A percentile compares a stretch with the other conserved stretches of the same genome.
These are phyloP conservation scores for Gortyna flavago DNA, from an alignment of 2,888 invertebrate genomes.

Conservation along the genomic window DNA sequence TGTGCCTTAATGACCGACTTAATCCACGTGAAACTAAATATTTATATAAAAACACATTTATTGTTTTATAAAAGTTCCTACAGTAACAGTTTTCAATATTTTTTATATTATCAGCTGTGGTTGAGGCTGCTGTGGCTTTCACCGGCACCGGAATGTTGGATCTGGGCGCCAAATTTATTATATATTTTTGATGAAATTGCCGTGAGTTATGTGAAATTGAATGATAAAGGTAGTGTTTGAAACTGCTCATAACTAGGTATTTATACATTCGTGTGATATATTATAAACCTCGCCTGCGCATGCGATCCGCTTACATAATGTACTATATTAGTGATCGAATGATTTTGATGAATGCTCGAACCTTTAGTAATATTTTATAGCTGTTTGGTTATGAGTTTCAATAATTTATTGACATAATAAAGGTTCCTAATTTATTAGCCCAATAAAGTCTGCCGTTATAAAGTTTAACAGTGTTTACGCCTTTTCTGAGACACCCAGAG, in stretches of 20 bases:
- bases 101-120: not conserved
- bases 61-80: not conserved
- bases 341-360: slow-evolving; percentile 22
- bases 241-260: not conserved
- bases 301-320: not conserved
- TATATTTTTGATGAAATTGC: not conserved
- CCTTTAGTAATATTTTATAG: slow-evolving; percentile 8
- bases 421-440: slow-evolving; percentile 11
- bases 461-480: not conserved
- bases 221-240: not conserved
- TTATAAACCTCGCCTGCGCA: not conserved
- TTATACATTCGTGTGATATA: not conserved
- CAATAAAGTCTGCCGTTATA: not conserved
- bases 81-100: not conserved
- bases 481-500: not conserved
- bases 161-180: not conserved
- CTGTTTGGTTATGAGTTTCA: not conserved
- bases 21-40: not conserved
- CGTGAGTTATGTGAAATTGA: not conserved
- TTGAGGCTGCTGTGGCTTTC: not conserved
- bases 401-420: slow-evolving; percentile 15
- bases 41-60: not conserved
- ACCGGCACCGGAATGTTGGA: not conserved
- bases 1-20: not conserved
- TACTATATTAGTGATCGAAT: not conserved